phyloP scores from a whole-genome alignment of 2,797 vertebrate species.

The Antrozous pallidus region DNA sequence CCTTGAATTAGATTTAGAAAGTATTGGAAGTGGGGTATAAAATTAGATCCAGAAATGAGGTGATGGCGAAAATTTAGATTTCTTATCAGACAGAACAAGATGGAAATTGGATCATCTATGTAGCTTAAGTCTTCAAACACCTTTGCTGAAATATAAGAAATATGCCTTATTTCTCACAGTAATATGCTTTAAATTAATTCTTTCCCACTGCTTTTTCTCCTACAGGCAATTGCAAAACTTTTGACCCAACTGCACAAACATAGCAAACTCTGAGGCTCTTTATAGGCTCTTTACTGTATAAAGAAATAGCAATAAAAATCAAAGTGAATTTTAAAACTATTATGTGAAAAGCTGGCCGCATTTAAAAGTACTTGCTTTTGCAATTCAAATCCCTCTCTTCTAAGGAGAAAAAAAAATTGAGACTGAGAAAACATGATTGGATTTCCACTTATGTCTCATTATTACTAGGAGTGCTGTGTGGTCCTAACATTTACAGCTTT shows the following conservation, averaged over 20 bases:
- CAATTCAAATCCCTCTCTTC: constrained; percentile 29
- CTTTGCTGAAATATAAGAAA: constrained; percentile 13
- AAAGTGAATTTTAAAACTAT: constrained; percentile 53
- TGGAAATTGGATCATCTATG: neutral
- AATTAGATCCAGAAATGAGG: neutral
- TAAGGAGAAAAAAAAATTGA: neutral
- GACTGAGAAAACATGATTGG: neutral
- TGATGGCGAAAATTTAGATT: neutral
- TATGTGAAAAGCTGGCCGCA: neutral
- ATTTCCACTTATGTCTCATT: constrained; percentile 8
- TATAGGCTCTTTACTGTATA: neutral
- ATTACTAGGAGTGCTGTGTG: neutral
- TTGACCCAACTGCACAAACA: constrained; percentile 31
- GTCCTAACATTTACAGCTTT: constrained; percentile 20
- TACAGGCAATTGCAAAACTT: neutral
- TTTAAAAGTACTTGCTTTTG: constrained; percentile 18
- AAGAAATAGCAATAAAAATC: constrained; percentile 42
- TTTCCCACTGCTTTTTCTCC: constrained; percentile 19
- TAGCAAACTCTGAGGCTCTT: neutral
- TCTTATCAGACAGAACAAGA: neutral
- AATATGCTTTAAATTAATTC: constrained; percentile 34
- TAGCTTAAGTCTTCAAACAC: neutral
- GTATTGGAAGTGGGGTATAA: constrained; percentile 38
- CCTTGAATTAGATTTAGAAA: constrained; percentile 34
- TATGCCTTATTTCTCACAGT: neutral